Base-by-base conservation (phyloP, 1,140 invertebrate genomes). In the Habropoda laboriosa region DNA sequence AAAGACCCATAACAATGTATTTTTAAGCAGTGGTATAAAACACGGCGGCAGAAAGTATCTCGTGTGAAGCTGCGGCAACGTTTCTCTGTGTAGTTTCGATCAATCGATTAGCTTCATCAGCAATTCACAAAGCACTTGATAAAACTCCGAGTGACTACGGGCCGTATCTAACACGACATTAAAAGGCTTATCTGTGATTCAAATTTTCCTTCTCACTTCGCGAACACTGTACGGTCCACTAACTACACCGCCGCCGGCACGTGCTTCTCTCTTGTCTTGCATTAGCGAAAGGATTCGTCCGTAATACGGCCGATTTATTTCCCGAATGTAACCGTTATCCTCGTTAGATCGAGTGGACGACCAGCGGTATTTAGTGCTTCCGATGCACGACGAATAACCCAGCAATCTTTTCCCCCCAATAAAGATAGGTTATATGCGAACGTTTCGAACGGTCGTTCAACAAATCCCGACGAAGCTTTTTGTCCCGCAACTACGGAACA, bases 181-280 rank as follows among this genome's bases (percentile, higher is more conserved):
- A 75, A 64, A 71, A 60, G 66, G 40, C 67, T 71, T 60, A 70
- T 78, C 75, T 71, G 67, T 2, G 75, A 78, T 78, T 78, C 63
- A 57, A 68, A 68, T 76, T 76, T 57, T 57, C 51, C 74, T 40
- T n/a, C 61, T 42, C 66, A 45, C 53, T 51, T 30, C 18, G 53
- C 27, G 30, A 18, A 49, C 30, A 24, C 64, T 58, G 18, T 32
- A 78, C 75, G 75, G 66, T 78, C 45, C 53, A 78, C 40, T 51
- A 60, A 51, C 75, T 35, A 7, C 45, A 24, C 49, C 45, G 66
- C 64, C 57, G n/a, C 42, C 24, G 75, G 57, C 66, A 67, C 73
- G 66, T 47, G 55, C 42, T 70, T n/a, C 53, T 21, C 42, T 38
- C 24, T 24, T 38, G 66, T 60, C n/a, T 51, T n/a, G 64, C 64